Evolutionary conservation across 2,797 vertebrate genomes (phyloP).

Genomic region (Margarornis squamiger): DNA sequence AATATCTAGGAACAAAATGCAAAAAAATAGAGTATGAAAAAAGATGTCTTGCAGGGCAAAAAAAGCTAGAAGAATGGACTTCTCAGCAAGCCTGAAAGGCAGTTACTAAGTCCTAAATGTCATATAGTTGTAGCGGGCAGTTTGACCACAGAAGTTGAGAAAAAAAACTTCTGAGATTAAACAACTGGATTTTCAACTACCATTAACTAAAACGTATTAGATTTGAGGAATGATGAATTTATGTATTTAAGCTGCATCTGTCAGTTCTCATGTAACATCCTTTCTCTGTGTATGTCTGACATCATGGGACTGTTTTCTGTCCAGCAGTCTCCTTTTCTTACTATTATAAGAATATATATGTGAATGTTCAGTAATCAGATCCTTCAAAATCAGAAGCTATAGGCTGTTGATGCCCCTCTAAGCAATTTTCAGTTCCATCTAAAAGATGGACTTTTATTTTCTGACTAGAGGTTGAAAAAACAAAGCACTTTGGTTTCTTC

Average conservation of each 20-base stretch:
- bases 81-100: neutral
- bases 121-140: neutral
- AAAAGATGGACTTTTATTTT: neutral
- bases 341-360: neutral
- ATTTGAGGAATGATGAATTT: neutral
- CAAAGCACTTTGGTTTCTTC: neutral
- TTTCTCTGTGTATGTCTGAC: neutral
- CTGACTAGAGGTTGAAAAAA: neutral
- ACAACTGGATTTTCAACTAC: neutral
- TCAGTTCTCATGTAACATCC: neutral
- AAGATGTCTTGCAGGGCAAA: neutral
- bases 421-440: neutral
- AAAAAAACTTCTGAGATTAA: neutral
- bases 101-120: neutral
- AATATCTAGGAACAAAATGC: conserved; percentile 57
- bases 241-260: neutral
- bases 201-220: neutral
- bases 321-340: neutral
- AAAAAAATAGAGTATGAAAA: neutral
- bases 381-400: neutral
- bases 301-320: neutral
- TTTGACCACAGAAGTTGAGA: neutral
- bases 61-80: neutral
- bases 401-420: neutral
- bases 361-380: neutral